These are phyloP conservation scores for Aphrophora alni DNA, from an alignment of 2,888 invertebrate species.

Conservation along the genomic window DNA sequence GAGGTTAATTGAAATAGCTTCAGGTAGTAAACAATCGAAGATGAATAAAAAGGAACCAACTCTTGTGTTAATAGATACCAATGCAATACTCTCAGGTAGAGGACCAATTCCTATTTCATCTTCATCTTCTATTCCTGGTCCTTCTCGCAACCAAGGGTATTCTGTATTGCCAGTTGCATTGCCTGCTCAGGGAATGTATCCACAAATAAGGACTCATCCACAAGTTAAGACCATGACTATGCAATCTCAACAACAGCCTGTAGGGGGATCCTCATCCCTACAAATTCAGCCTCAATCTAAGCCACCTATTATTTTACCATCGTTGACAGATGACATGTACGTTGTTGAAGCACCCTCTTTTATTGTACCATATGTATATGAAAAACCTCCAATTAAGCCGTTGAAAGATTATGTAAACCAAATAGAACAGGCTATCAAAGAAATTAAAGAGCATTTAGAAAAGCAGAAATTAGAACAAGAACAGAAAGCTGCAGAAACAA, in stretches of 20 bases:
- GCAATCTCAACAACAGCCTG: constrained; percentile 24
- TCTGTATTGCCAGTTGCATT: constrained; percentile 53
- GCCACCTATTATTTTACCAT: constrained; percentile 73
- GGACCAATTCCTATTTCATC: constrained; percentile 61
- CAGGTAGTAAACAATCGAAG: constrained; percentile 62
- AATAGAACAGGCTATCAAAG: constrained; percentile 58
- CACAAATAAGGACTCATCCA: constrained; percentile 35
- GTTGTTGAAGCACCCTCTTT: constrained; percentile 93
- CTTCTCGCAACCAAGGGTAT: constrained; percentile 38
- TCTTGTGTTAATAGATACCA: constrained; percentile 79
- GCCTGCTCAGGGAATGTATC: constrained; percentile 69
- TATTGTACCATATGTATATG: constrained; percentile 92
- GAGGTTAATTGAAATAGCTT: constrained; percentile 71
- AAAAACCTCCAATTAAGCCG: constrained; percentile 82
- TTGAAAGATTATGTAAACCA: constrained; percentile 75
- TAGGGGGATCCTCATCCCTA: constrained; percentile 44
- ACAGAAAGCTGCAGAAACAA: constrained; percentile 56
- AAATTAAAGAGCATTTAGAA: constrained; percentile 47
- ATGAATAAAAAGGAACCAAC: constrained; percentile 74
- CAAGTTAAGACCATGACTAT: constrained; percentile 41
- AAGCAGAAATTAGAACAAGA: constrained; percentile 61
- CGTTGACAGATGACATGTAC: constrained; percentile 89
- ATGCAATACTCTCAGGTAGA: constrained; percentile 71
- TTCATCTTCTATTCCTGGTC: constrained; percentile 23
- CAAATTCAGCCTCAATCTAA: constrained; percentile 50